Conservation (phyloP, 2,888 invertebrate genomes). For the Achlya flavicornis region DNA sequence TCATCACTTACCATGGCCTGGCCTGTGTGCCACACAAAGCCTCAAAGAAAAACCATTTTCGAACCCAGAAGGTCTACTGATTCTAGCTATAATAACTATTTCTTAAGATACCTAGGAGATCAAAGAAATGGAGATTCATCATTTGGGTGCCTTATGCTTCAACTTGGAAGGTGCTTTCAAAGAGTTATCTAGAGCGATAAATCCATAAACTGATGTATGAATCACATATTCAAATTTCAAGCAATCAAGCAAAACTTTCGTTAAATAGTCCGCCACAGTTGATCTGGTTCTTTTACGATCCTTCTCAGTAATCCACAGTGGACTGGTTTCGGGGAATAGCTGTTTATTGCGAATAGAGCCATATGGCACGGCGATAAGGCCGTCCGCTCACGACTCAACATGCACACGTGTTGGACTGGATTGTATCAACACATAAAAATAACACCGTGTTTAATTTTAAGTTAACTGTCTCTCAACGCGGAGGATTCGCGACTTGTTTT, state of each 20-base stretch:
- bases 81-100: no score
- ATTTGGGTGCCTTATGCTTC: no score
- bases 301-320: constrained; percentile 42
- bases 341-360: constrained; percentile 49
- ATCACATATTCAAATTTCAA: not conserved
- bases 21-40: no score
- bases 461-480: constrained; percentile 29
- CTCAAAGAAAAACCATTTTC: no score
- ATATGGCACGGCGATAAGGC: constrained; percentile 44
- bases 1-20: no score
- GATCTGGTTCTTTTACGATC: constrained; percentile 49
- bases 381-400: constrained; percentile 25
- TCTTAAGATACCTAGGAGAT: no score
- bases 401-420: constrained; percentile 26
- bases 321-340: constrained; percentile 54
- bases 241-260: constrained; percentile 16
- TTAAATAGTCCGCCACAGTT: constrained; percentile 33
- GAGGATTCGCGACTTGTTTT: constrained; percentile 17
- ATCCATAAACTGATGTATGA: no score
- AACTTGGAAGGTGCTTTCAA: no score
- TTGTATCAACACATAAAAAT: constrained; percentile 25
- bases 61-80: no score
- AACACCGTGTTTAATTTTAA: constrained; percentile 37
- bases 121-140: no score
- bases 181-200: no score